Evolutionary conservation across 1,140 invertebrate species (phyloP).

Genomic region (Archegozetes longisetosus): DNA sequence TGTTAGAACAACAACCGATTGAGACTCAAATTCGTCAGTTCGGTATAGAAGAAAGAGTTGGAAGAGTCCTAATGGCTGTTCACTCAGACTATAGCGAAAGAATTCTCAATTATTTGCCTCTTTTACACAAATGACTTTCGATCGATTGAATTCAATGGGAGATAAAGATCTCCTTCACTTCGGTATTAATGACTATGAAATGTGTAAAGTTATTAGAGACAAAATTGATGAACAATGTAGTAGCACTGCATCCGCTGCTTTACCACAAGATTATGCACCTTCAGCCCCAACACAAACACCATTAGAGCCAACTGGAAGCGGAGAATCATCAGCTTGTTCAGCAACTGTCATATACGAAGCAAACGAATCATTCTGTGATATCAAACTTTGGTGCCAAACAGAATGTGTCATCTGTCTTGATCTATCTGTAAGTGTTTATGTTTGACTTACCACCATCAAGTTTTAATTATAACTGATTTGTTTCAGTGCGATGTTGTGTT

Average conservation of each 20-base stretch:
- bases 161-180: not conserved
- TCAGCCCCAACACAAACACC: too few species aligned
- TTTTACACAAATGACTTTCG: not conserved
- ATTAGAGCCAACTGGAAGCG: too few species aligned
- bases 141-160: not conserved
- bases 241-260: not conserved
- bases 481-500: not conserved
- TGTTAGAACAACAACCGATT: not conserved
- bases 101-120: not conserved
- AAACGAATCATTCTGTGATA: not conserved
- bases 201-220: not conserved
- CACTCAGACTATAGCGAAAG: not conserved
- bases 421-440: not conserved
- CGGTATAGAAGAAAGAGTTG: not conserved
- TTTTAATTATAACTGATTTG: too few species aligned
- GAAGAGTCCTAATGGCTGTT: not conserved
- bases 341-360: not conserved
- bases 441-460: too few species aligned
- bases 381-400: not conserved
- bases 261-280: not conserved
- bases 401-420: not conserved
- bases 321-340: too few species aligned
- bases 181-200: not conserved
- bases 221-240: not conserved
- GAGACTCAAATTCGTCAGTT: too few species aligned